Percentiles rank a stretch among this genome's conserved stretches.
These are phyloP conservation scores for Mesoligia furuncula DNA, from an alignment of 2,888 invertebrate genomes.

Conservation along the genomic window DNA sequence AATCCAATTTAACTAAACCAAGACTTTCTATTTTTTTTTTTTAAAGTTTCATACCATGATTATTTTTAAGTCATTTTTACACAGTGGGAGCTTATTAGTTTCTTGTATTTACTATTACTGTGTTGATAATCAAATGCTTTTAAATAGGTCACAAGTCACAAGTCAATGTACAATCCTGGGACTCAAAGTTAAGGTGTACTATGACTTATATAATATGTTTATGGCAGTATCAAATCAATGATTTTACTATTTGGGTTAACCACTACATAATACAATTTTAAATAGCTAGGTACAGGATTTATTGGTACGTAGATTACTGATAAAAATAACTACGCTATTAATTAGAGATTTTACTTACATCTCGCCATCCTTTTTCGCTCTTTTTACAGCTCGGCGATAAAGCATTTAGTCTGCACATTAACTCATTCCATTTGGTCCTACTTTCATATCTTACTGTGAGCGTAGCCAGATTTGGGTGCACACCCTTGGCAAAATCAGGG, in stretches of 20 bases:
- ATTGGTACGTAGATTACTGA: neutral
- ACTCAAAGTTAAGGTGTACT: neutral
- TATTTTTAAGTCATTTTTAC: neutral
- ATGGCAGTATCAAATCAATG: too few species aligned
- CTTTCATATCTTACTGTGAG: slow-evolving; percentile 19
- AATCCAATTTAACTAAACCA: neutral
- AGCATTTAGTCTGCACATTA: slow-evolving; percentile 8
- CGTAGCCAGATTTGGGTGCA: slow-evolving; percentile 3
- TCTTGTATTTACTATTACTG: neutral
- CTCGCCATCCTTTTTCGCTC: slow-evolving; percentile 19
- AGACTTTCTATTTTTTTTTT: neutral
- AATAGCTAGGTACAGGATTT: neutral
- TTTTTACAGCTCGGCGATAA: slow-evolving; percentile 8
- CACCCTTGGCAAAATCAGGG: slow-evolving; percentile 27
- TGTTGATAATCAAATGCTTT: neutral
- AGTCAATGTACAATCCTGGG: too few species aligned
- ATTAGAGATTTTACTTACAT: slow-evolving; percentile 5
- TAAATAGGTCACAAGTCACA: neutral
- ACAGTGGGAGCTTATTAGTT: neutral
- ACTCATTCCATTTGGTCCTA: slow-evolving; percentile 15
- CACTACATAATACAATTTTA: neutral
- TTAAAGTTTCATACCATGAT: neutral
- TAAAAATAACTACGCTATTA: slow-evolving; percentile 4
- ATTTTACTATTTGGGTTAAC: neutral
- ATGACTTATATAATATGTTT: neutral